These are phyloP conservation scores for Tortricodes alternella DNA, from an alignment of 2,888 invertebrate genomes.

Conservation along the genomic window DNA sequence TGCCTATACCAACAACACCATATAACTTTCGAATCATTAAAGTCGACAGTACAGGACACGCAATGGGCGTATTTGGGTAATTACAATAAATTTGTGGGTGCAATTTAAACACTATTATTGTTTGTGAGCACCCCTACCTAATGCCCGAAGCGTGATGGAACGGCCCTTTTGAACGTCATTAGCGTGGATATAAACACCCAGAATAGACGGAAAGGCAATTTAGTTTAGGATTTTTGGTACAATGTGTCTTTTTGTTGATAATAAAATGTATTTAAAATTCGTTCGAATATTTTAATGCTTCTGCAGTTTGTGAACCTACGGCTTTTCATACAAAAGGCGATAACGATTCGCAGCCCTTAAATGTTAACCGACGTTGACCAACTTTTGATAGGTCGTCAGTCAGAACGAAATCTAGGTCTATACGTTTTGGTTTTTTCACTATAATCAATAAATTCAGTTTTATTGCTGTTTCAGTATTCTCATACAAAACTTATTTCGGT, in stretches of 20 bases:
- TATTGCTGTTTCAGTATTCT: no score
- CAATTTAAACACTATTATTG: conserved; percentile 66
- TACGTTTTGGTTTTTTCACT: no score
- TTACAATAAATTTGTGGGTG: conserved; percentile 66
- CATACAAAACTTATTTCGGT: no score
- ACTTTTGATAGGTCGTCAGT: no score
- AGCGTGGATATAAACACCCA: conserved; percentile 33
- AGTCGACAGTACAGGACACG: conserved; percentile 42
- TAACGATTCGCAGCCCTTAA: no score
- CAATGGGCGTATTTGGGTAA: conserved; percentile 61
- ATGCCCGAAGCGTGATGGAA: conserved; percentile 69
- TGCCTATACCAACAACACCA: background rate
- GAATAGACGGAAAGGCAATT: conserved; percentile 33
- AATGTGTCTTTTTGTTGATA: conserved; percentile 19
- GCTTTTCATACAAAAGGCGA: no score
- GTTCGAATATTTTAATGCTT: background rate
- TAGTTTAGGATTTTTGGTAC: conserved; percentile 16
- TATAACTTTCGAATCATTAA: conserved; percentile 22
- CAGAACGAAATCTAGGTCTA: no score
- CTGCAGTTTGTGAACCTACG: background rate
- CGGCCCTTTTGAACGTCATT: conserved; percentile 50
- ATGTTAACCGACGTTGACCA: no score
- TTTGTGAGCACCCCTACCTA: conserved; percentile 59
- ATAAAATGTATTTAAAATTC: background rate
- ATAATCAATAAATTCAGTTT: no score